A percentile compares a stretch with the other conserved stretches of the same genome.
Evolutionary conservation across 2,113 vertebrate genomes (phyloP).

Genomic region (Isurus oxyrinchus): DNA sequence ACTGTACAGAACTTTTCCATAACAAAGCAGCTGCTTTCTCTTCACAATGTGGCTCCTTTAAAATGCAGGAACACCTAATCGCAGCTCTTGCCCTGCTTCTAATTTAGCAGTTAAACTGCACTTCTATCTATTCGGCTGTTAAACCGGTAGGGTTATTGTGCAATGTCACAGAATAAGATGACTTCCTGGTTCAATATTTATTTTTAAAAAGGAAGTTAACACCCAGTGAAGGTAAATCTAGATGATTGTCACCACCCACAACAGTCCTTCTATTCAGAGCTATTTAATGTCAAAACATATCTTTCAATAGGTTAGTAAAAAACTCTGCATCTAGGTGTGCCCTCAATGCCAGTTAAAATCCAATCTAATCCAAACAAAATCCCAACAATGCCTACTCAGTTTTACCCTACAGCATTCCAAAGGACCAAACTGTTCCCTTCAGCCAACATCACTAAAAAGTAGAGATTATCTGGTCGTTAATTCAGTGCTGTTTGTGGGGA

Average conservation of each 20-base stretch:
- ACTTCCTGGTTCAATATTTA: neutral
- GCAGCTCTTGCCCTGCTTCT: neutral
- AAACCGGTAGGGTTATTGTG: neutral
- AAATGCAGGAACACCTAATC: neutral
- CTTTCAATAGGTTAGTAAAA: neutral
- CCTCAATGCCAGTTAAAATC: neutral
- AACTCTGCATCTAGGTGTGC: neutral
- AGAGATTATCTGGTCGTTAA: neutral
- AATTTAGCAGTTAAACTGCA: neutral
- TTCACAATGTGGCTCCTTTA: neutral
- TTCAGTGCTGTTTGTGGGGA: neutral
- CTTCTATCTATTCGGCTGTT: neutral
- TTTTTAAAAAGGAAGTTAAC: neutral
- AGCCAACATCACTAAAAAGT: neutral
- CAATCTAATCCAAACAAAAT: neutral
- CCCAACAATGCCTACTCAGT: neutral
- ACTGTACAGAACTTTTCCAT: neutral
- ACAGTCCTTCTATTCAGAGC: neutral
- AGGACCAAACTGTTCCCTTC: neutral
- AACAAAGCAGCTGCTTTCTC: neutral
- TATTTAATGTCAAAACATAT: neutral
- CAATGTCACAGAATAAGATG: neutral
- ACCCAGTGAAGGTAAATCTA: neutral
- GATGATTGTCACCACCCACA: neutral
- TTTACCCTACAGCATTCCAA: neutral